Base-by-base conservation (phyloP, 2,888 invertebrate genomes). In the Acanthosepion esculentum region DNA sequence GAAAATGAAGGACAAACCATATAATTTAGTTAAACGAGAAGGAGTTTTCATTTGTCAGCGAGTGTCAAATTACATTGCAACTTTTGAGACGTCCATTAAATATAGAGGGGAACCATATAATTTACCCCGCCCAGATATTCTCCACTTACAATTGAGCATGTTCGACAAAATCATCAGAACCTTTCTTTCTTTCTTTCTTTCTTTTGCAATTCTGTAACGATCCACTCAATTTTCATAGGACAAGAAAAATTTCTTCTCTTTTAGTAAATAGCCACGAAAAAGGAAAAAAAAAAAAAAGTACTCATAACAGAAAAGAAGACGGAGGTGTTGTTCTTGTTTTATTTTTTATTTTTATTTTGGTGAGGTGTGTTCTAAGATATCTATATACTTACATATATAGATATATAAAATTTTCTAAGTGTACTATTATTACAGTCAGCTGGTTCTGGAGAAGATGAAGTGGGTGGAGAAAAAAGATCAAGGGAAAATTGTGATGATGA, bases 41-140 rank as follows among this genome's bases (percentile, higher is more conserved):
- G n/a, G 78, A 78, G 78, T n/a, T 78, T 78, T 78, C n/a, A 78
- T 78, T 78, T 78, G 78, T 78, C 78, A 78, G 78, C 78, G 78
- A 78, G 78, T 78, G 78, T 78, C 78, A 78, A 78, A 78, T 78
- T 78, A 78, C 78, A 78, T 78, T n/a, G 78, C 78, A 78, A 78
- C 78, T 78, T 78, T 78, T 78, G 78, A 78, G 78, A 78, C 78
- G 78, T 78, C 78, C 78, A 78, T 78, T 78, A 78, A 78, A 78
- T 78, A 78, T 78, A 78, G 78, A 78, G n/a, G 78, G 78, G 78
- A 78, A 78, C n/a, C 78, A 78, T 78, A 78, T 78, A 78, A 78
- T 78, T 78, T 78, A 78, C 78, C 78, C 78, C 78, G 78, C 78
- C 78, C 78, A 78, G 78, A 78, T 78, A 78, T 78, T 78, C n/a